Evolutionary conservation across 2,113 vertebrate genomes (phyloP).

Genomic region (Sclerurus mexicanus): DNA sequence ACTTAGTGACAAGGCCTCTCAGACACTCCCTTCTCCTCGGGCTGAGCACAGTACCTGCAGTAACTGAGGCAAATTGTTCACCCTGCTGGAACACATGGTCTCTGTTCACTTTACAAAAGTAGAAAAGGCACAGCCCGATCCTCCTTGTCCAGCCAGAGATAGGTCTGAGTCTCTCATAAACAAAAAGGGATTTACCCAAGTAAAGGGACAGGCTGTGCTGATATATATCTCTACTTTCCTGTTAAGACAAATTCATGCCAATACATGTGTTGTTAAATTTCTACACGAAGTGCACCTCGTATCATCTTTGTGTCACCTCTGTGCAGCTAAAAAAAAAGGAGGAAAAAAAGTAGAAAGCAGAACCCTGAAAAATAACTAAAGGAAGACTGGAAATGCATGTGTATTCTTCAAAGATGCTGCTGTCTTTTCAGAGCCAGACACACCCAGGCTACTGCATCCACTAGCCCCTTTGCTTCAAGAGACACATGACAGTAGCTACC

Average conservation of each 20-base stretch:
- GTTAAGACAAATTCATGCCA: not conserved
- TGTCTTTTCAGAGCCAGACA: not conserved
- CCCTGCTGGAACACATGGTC: not conserved
- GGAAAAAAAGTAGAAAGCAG: not conserved
- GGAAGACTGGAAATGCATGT: not conserved
- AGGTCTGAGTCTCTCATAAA: not conserved
- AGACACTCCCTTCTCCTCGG: not conserved
- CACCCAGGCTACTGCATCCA: not conserved
- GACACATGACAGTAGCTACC: not conserved
- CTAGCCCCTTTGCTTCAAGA: not conserved
- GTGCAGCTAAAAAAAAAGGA: not conserved
- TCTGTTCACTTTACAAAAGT: not conserved
- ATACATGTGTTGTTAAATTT: not conserved
- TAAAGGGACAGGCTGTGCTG: not conserved
- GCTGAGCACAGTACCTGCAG: not conserved
- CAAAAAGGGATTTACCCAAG: not conserved
- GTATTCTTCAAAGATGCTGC: not conserved
- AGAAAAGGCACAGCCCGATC: not conserved
- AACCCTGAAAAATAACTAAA: not conserved
- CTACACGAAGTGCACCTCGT: not conserved
- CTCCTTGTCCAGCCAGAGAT: not conserved
- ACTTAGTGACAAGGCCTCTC: not conserved
- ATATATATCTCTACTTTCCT: not conserved
- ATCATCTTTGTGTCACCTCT: not conserved
- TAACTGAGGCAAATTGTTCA: not conserved